A percentile compares a stretch with the other conserved stretches of the same genome.
Conservation (phyloP, 2,888 invertebrate genomes). For the Caenorhabditis auriculariae region DNA sequence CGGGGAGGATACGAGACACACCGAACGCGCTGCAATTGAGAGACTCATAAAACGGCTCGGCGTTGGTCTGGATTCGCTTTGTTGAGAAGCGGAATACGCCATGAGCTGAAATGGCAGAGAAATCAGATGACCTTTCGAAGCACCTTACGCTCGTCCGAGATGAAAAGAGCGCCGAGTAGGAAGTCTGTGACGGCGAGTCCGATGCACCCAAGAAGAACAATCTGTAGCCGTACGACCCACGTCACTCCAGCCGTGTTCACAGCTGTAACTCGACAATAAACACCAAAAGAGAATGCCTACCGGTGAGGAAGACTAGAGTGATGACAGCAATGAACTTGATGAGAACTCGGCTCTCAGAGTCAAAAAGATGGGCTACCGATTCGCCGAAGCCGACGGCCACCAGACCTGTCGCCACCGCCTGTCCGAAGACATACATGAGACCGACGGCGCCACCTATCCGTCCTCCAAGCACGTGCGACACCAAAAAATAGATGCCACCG, state of each 20-base stretch:
- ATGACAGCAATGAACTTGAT: constrained; percentile 84
- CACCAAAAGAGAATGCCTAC: constrained; percentile 9
- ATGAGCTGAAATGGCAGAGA: constrained; percentile 4
- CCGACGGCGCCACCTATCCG: constrained; percentile 89
- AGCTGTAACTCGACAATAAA: constrained; percentile 64
- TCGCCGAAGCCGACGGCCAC: constrained; percentile 96
- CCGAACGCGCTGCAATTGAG: constrained; percentile 40
- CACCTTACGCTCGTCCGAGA: constrained; percentile 66
- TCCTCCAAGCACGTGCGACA: constrained; percentile 90
- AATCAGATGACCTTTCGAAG: background rate
- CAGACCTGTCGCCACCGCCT: constrained; percentile 93
- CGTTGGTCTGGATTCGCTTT: constrained; percentile 72
- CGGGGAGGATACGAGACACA: constrained; percentile 59
- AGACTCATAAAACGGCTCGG: constrained; percentile 74
- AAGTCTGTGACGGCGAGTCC: constrained; percentile 88
- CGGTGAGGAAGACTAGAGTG: constrained; percentile 77
- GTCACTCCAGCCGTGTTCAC: constrained; percentile 95
- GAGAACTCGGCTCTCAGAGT: constrained; percentile 74
- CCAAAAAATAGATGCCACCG: constrained; percentile 93
- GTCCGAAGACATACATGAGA: constrained; percentile 89
- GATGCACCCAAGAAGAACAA: constrained; percentile 81
- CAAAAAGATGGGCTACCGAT: constrained; percentile 84
- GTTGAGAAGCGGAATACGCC: constrained; percentile 86
- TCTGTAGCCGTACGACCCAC: constrained; percentile 94
- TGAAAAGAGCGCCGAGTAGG: constrained; percentile 85